phyloP scores from a whole-genome alignment of 1,140 invertebrate genomes.

The Hycleus cichorii region DNA sequence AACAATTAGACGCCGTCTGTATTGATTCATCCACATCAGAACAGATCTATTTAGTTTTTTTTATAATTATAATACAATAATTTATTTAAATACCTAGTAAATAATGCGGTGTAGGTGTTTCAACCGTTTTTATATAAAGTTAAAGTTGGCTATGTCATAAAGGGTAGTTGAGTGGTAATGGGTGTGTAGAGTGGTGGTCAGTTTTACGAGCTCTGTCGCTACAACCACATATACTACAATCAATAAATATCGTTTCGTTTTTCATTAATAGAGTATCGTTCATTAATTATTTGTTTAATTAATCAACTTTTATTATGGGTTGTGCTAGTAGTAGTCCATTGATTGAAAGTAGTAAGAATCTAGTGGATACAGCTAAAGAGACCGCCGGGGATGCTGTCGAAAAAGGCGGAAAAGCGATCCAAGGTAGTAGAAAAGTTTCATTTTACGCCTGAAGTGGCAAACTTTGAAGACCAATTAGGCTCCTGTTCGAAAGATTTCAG shows the following conservation, averaged over 20 bases:
- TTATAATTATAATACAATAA: too few relatives aligned
- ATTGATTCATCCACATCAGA: too few relatives aligned
- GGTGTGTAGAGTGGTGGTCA: conserved; percentile 12
- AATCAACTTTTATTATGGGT: conserved; percentile 25
- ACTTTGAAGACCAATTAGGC: too few relatives aligned
- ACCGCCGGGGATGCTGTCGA: conserved; percentile 27
- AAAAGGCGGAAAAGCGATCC: conserved; percentile 32
- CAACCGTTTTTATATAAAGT: neutral
- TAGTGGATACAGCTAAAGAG: conserved; percentile 34
- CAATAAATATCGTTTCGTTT: too few relatives aligned
- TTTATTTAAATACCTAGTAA: too few relatives aligned
- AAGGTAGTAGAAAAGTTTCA: conserved; percentile 18
- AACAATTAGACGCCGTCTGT: too few relatives aligned
- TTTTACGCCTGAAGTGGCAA: too few relatives aligned
- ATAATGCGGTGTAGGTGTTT: conserved; percentile 6
- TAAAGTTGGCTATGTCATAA: too few relatives aligned
- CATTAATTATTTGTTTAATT: too few relatives aligned
- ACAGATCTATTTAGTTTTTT: too few relatives aligned
- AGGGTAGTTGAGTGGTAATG: neutral
- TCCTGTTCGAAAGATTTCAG: too few relatives aligned
- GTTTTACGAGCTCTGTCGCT: conserved; percentile 14
- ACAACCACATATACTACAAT: neutral
- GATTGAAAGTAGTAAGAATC: conserved; percentile 33
- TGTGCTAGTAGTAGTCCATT: conserved; percentile 39
- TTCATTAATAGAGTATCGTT: too few relatives aligned